Conservation (phyloP, 2,113 vertebrate species). For the Saguinus midas region DNA sequence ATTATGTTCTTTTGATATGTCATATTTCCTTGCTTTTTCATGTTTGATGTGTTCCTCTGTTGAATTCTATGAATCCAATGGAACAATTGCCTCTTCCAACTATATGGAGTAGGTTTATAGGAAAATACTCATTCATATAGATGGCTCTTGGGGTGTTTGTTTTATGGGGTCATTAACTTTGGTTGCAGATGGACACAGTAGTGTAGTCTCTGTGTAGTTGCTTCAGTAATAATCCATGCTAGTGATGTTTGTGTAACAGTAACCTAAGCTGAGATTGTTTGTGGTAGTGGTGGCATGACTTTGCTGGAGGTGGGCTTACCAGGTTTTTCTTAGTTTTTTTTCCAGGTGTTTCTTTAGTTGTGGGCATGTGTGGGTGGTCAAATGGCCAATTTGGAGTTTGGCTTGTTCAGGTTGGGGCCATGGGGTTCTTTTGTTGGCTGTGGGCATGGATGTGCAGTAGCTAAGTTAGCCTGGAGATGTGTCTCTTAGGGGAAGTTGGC, state of each 20-base stretch:
- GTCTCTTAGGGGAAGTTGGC: background rate
- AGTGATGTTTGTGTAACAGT: background rate
- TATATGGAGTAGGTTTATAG: background rate
- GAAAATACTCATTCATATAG: background rate
- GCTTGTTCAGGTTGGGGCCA: background rate
- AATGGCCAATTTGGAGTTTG: background rate
- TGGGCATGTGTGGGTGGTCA: background rate
- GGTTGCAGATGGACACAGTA: background rate
- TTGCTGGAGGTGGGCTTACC: background rate
- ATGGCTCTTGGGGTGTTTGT: background rate
- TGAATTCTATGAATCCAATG: background rate
- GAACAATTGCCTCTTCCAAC: background rate
- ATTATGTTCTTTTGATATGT: background rate
- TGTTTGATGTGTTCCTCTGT: background rate
- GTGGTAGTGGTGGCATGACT: background rate
- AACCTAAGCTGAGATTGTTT: background rate
- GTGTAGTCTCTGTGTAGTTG: background rate
- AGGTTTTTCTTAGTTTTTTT: background rate
- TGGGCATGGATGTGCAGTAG: background rate
- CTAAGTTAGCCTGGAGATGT: background rate
- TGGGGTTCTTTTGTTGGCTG: background rate
- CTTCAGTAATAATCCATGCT: background rate
- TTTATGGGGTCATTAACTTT: background rate
- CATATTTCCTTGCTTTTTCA: background rate
- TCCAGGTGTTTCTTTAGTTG: background rate